A percentile compares a stretch with the other conserved stretches of the same genome.
These are phyloP conservation scores for Rhagoletis pomonella DNA, from an alignment of 1,140 invertebrate species.

Conservation along the genomic window DNA sequence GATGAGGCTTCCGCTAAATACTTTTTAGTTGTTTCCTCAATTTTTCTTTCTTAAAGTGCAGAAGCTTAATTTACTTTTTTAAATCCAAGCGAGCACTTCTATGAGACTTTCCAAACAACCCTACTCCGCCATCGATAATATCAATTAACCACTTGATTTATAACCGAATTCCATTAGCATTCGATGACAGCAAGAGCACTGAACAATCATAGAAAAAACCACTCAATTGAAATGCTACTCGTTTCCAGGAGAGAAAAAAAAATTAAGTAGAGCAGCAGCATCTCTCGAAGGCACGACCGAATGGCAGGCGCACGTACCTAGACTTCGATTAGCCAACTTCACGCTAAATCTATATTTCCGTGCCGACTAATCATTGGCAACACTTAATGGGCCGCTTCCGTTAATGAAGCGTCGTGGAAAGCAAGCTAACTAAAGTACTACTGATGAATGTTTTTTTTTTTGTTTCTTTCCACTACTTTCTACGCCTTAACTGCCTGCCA, in stretches of 20 bases:
- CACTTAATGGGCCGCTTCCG: conserved; percentile 73
- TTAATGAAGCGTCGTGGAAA: neutral
- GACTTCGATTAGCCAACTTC: conserved; percentile 61
- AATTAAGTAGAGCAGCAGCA: conserved; percentile 29
- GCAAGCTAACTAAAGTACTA: neutral
- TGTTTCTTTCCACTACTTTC: conserved; percentile 17
- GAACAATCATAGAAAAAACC: neutral
- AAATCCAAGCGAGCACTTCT: no score
- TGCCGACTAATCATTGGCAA: conserved; percentile 74
- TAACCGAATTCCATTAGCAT: conserved; percentile 69
- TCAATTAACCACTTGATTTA: conserved; percentile 65
- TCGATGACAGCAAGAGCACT: conserved; percentile 52
- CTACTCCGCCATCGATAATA: conserved; percentile 20
- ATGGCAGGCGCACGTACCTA: conserved; percentile 56
- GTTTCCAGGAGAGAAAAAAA: neutral
- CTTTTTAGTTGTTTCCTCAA: no score
- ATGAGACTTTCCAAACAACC: neutral
- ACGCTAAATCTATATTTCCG: conserved; percentile 72
- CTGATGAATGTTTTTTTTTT: conserved; percentile 24
- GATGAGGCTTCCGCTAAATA: no score
- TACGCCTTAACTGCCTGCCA: conserved; percentile 43
- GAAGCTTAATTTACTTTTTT: neutral
- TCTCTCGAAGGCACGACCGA: neutral
- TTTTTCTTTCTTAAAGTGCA: neutral
- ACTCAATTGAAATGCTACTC: neutral